Evolutionary conservation across 2,797 vertebrate species (phyloP).

Genomic region (Epinephelus awoara): DNA sequence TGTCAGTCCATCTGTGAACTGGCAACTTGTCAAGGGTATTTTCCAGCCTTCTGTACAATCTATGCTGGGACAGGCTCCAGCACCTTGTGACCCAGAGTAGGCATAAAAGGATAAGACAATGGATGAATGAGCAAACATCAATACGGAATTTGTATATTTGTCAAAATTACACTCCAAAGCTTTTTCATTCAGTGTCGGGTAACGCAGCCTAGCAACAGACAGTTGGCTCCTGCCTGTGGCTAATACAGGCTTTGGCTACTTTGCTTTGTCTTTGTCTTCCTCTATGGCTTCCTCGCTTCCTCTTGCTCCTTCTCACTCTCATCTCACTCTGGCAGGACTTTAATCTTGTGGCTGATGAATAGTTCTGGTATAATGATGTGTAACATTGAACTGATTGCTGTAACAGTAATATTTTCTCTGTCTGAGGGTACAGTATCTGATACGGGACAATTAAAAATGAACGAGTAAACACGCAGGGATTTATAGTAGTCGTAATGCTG

Average conservation of each 20-base stretch:
- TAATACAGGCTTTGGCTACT: slow-evolving; percentile 47
- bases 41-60: slow-evolving; percentile 52
- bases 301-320: slow-evolving; percentile 22
- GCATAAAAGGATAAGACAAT: slow-evolving; percentile 50
- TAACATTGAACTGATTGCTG: slow-evolving; percentile 27
- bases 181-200: slow-evolving; percentile 55
- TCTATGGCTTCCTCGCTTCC: neutral
- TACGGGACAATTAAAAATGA: slow-evolving; percentile 4
- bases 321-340: slow-evolving; percentile 46
- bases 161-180: slow-evolving; percentile 53
- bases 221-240: slow-evolving; percentile 63
- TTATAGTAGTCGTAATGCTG: neutral
- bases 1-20: slow-evolving; percentile 61
- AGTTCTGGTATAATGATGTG: slow-evolving; percentile 22
- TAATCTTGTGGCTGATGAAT: slow-evolving; percentile 44
- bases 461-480: slow-evolving; percentile 2
- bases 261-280: slow-evolving; percentile 36
- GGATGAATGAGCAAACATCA: slow-evolving; percentile 54
- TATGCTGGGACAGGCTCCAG: slow-evolving; percentile 54
- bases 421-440: slow-evolving; percentile 7
- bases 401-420: slow-evolving; percentile 12
- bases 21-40: slow-evolving; percentile 58
- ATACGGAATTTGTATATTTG: slow-evolving; percentile 54
- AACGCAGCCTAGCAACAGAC: slow-evolving; percentile 74
- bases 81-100: slow-evolving; percentile 52